A percentile compares a stretch with the other conserved stretches of the same genome.
These are phyloP conservation scores for Dioctria linearis DNA, from an alignment of 2,888 invertebrate genomes.

Conservation along the genomic window DNA sequence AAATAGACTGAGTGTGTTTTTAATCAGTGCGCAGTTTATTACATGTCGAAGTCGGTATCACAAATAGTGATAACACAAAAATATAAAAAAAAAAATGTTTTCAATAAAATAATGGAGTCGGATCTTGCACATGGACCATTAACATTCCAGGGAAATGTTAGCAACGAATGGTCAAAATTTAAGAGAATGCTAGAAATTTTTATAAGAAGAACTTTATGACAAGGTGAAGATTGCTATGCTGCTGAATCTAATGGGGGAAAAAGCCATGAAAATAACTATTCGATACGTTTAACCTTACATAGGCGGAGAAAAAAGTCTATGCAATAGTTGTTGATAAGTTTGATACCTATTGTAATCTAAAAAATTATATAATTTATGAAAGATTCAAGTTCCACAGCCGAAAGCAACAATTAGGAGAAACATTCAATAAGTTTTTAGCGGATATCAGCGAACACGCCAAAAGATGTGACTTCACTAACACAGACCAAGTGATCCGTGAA, in stretches of 20 bases:
- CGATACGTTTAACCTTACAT: not conserved
- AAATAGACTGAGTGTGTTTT: no score
- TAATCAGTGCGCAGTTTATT: no score
- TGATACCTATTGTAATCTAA: not conserved
- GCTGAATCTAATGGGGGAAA: slow-evolving; percentile 12
- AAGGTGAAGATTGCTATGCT: slow-evolving; percentile 3
- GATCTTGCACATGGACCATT: not conserved
- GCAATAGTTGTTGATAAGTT: not conserved
- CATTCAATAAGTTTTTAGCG: slow-evolving; percentile 3
- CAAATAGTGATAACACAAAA: no score
- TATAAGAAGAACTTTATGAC: not conserved
- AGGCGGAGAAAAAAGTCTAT: not conserved
- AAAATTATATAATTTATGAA: slow-evolving; percentile 23
- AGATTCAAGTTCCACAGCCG: not conserved
- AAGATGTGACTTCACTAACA: not conserved
- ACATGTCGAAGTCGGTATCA: no score
- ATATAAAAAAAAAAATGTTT: no score
- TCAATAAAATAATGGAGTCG: no score
- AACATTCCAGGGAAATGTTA: not conserved
- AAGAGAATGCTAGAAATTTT: not conserved
- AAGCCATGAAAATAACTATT: not conserved
- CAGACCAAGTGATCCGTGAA: slow-evolving; percentile 1
- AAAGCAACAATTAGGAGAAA: slow-evolving; percentile 1
- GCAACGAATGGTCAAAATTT: slow-evolving; percentile 5
- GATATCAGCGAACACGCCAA: not conserved